Evolutionary conservation across 1,140 invertebrate species (phyloP), one percentile per base, ranked within the genome.

Genomic region (Sycophila sp.): DNA sequence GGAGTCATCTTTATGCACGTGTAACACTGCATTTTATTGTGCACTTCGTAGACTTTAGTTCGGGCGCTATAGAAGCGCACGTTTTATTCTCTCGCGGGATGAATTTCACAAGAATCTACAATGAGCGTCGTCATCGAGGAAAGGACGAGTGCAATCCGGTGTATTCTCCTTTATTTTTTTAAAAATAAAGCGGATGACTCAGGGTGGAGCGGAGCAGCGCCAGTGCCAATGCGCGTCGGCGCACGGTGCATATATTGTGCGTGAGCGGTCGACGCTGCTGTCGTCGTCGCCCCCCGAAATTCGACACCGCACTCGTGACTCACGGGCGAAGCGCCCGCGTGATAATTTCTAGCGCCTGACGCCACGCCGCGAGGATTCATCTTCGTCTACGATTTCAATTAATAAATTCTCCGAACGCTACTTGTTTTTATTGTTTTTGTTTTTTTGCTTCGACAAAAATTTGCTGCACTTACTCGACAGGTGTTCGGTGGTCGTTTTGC

Each of bases 231-330:
- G 42, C 13, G 19, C 42, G 40, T 17, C 40, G 40, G 40, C 2
- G 38, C 38, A 45, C 6, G n/a, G 11, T 19, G 45, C 58, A 51
- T 49, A 22, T 34, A 34, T 62, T 30, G 56, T 32, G 19, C 19
- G 55, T 38, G 60, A 49, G 17, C 13, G 13, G 1, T 17, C 17
- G 17, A n/a, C 13, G 17, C 15, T 17, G 42, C 42, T n/a, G n/a
- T n/a, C n/a, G n/a, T 28, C 47, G 47, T 65, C 64, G 38, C 45
- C 38, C n/a, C 38, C 36, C 38, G 64, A 67, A 67, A 67, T 67
- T 56, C 64, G 64, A 67, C 36, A 55, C 64, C 51, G 26, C n/a
- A n/a, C 26, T 24, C 17, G 51, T 56, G 51, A 67, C 26, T 55
- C 64, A 34, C 19, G n/a, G n/a, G 8, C n/a, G 11, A 5, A 36